Evolutionary conservation across 2,113 vertebrate genomes (phyloP).

Genomic region (Ondatra zibethicus): DNA sequence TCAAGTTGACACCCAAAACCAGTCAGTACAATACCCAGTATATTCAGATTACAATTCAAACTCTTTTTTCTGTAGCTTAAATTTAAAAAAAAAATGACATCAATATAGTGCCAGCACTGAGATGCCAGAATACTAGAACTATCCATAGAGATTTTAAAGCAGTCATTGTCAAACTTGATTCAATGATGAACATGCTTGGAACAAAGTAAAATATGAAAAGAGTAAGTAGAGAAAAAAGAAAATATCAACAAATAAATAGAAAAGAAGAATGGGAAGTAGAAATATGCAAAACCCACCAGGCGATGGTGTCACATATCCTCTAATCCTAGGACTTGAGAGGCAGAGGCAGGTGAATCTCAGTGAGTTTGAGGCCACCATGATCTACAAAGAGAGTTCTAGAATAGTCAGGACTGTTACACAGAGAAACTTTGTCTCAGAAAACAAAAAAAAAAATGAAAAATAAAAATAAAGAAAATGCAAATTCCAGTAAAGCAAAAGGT

Average conservation of each 20-base stretch:
- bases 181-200: background rate
- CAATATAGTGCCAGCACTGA: background rate
- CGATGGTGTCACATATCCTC: accelerated
- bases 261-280: background rate
- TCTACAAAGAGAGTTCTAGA: too few relatives aligned
- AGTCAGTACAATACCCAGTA: background rate
- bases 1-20: background rate
- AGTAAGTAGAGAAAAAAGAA: background rate
- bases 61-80: background rate
- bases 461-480: background rate
- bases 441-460: too few relatives aligned
- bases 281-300: too few relatives aligned
- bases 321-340: too few relatives aligned
- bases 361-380: too few relatives aligned
- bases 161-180: background rate
- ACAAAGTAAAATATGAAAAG: slow-evolving; percentile 13
- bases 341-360: too few relatives aligned
- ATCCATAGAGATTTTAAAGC: background rate
- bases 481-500: background rate
- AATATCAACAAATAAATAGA: background rate
- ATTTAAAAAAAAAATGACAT: background rate
- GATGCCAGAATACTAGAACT: background rate
- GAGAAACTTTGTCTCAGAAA: too few relatives aligned
- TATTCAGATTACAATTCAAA: background rate
- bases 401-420: too few relatives aligned